phyloP scores from a whole-genome alignment of 2,888 invertebrate genomes.

The Cephonodes hylas region DNA sequence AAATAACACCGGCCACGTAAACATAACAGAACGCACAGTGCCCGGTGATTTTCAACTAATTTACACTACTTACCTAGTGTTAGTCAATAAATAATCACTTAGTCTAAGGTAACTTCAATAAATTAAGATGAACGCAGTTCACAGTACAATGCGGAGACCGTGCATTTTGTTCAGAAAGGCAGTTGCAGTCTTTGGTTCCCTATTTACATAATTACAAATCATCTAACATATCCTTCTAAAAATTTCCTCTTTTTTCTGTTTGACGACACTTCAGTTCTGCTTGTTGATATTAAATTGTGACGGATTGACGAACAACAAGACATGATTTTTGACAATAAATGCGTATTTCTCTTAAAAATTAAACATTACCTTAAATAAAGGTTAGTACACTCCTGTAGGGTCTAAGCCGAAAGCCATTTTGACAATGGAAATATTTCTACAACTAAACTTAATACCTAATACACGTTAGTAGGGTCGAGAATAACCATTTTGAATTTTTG shows the following conservation, averaged over 20 bases:
- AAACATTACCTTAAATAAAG: conserved; percentile 10
- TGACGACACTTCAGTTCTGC: conserved; percentile 66
- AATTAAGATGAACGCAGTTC: conserved; percentile 60
- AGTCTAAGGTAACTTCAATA: conserved; percentile 77
- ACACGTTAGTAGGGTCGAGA: conserved; percentile 58
- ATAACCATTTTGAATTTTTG: conserved; percentile 37
- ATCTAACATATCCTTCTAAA: conserved; percentile 25
- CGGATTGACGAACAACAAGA: conserved; percentile 56
- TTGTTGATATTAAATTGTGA: conserved; percentile 65
- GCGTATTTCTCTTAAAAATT: conserved; percentile 1
- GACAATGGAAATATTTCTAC: conserved; percentile 35
- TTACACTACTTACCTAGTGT: conserved; percentile 51
- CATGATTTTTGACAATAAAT: conserved; percentile 32
- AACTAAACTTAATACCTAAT: conserved; percentile 38
- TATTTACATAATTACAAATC: conserved; percentile 60
- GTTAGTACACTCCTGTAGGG: conserved; percentile 63
- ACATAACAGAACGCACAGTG: conserved; percentile 16
- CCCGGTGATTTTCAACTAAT: conserved; percentile 14
- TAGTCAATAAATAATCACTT: conserved; percentile 77
- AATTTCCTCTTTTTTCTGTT: conserved; percentile 71
- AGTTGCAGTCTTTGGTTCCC: conserved; percentile 75
- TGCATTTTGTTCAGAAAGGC: conserved; percentile 48
- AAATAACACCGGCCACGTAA: conserved; percentile 33
- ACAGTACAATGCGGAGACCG: conserved; percentile 52
- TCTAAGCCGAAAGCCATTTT: conserved; percentile 61